Conservation (phyloP, 2,797 vertebrate species). For the Galagoides demidoff region DNA sequence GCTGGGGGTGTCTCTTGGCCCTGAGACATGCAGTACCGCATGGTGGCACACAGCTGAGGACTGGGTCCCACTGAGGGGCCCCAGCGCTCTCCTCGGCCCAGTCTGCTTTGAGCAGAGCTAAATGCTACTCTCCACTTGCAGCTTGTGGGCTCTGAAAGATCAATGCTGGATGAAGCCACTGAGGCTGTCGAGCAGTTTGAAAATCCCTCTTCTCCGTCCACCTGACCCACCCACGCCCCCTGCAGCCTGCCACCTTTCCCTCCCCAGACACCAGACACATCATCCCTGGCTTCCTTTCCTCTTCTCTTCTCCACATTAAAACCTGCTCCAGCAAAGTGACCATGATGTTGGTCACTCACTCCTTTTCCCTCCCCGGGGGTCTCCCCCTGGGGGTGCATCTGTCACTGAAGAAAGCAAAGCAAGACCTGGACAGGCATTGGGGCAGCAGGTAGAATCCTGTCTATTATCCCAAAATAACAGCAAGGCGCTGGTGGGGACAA, state of each 20-base stretch:
- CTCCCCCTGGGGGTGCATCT: background rate
- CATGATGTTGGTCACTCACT: too few relatives aligned
- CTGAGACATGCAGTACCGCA: fast-evolving
- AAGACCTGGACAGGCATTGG: background rate
- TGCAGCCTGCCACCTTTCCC: background rate
- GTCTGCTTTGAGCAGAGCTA: background rate
- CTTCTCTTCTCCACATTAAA: background rate
- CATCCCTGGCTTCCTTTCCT: background rate
- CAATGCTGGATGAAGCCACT: fast-evolving
- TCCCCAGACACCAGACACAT: background rate
- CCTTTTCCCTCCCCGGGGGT: background rate
- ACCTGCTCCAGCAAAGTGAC: background rate
- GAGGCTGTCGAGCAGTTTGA: background rate
- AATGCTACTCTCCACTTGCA: background rate
- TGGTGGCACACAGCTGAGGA: fast-evolving
- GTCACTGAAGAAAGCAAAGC: background rate
- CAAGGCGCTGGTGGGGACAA: background rate
- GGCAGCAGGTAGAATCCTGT: fast-evolving
- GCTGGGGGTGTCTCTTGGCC: fast-evolving
- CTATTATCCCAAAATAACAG: background rate
- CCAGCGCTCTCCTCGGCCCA: fast-evolving
- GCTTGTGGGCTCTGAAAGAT: fast-evolving
- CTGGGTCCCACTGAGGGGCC: fast-evolving
- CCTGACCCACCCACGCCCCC: background rate
- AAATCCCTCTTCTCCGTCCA: background rate